phyloP scores from a whole-genome alignment of 1,140 invertebrate genomes.

The Batillaria attramentaria region DNA sequence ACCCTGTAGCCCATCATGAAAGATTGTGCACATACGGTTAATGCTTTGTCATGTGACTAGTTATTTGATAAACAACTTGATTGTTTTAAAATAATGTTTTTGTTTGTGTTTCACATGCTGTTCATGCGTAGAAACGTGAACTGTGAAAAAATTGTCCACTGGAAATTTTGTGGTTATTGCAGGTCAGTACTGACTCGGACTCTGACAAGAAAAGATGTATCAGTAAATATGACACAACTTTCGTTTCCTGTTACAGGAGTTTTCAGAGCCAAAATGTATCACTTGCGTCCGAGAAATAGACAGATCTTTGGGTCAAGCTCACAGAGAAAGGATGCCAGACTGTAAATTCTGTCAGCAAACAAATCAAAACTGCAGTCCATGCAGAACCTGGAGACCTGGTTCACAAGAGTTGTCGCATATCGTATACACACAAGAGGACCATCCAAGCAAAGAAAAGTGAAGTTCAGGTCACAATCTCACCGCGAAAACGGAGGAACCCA shows the following conservation, averaged over 20 bases:
- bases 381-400: background rate
- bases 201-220: too few relatives aligned
- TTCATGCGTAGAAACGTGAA: background rate
- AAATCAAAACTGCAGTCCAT: background rate
- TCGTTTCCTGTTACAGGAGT: background rate
- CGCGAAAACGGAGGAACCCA: background rate
- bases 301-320: background rate
- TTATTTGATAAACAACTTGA: background rate
- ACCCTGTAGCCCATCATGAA: background rate
- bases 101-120: background rate
- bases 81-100: background rate
- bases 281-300: background rate
- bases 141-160: background rate
- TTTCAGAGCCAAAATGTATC: background rate
- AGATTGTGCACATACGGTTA: background rate
- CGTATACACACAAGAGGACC: background rate
- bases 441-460: background rate
- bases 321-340: slow-evolving; percentile 2
- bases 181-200: background rate
- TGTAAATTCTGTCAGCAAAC: background rate
- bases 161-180: background rate
- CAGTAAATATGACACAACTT: too few relatives aligned
- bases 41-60: background rate
- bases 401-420: background rate
- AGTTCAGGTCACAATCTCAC: background rate